Evolutionary conservation across 2,888 invertebrate species (phyloP).

Genomic region (Graphium colonna): DNA sequence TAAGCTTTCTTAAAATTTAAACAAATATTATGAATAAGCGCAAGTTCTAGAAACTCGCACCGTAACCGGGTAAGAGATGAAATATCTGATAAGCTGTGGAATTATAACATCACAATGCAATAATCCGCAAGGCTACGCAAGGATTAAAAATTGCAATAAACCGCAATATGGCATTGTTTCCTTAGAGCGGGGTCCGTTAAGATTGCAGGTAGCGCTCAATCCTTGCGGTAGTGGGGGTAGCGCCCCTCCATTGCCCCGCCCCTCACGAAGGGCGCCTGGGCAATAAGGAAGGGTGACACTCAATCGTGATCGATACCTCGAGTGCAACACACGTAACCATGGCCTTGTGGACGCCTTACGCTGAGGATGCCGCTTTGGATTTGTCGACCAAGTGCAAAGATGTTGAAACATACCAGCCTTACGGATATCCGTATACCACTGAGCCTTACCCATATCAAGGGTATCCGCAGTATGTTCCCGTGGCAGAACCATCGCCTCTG

Average conservation of each 20-base stretch:
- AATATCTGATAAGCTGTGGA: conserved; percentile 9
- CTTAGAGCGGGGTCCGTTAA: conserved; percentile 12
- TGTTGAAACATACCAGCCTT: conserved; percentile 29
- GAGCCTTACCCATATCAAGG: conserved; percentile 19
- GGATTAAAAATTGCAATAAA: conserved; percentile 23
- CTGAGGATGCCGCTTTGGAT: conserved; percentile 49
- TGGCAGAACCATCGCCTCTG: conserved; percentile 29
- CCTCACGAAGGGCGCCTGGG: conserved; percentile 32
- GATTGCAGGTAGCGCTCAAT: conserved; percentile 27
- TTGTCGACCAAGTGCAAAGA: conserved; percentile 40
- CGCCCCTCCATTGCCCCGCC: conserved; percentile 29
- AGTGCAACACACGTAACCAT: conserved; percentile 32
- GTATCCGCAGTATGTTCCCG: conserved; percentile 28
- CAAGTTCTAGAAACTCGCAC: conserved; percentile 5
- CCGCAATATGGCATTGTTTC: conserved; percentile 14
- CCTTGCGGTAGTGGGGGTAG: conserved; percentile 29
- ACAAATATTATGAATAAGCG: background rate
- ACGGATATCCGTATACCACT: conserved; percentile 20
- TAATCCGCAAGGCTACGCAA: conserved; percentile 20
- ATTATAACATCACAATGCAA: conserved; percentile 12
- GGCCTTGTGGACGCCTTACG: conserved; percentile 67
- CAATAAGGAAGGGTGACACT: conserved; percentile 22
- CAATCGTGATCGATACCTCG: conserved; percentile 20
- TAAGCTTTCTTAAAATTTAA: background rate
- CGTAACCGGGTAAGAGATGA: background rate